Evolutionary conservation across 2,888 invertebrate species (phyloP).

Genomic region (Stenotaenia linearis): DNA sequence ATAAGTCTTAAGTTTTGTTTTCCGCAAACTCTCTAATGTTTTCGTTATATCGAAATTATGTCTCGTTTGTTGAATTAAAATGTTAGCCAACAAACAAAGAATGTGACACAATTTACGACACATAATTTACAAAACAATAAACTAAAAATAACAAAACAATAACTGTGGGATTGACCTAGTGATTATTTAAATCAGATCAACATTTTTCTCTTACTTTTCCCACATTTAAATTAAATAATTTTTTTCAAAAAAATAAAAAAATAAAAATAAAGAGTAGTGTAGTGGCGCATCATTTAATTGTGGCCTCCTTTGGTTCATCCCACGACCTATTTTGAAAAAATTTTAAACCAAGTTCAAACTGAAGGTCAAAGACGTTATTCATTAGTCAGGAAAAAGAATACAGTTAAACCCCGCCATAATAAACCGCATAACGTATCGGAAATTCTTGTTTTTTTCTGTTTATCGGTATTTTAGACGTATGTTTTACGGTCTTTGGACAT

Average conservation of each 20-base stretch:
- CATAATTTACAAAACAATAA: background rate
- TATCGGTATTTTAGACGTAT: no score
- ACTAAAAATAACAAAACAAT: background rate
- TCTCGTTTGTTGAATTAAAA: no score
- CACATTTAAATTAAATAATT: background rate
- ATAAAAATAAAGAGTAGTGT: background rate
- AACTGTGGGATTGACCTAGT: background rate
- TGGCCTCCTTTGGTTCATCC: background rate
- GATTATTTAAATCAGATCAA: background rate
- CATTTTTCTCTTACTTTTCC: background rate
- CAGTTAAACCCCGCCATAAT: no score
- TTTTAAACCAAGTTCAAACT: background rate
- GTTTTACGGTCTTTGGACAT: no score
- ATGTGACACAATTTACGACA: no score
- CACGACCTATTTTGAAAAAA: background rate
- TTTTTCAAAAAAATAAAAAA: background rate
- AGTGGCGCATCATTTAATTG: background rate
- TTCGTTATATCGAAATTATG: no score
- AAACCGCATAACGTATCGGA: no score
- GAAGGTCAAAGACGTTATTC: slow-evolving; percentile 6
- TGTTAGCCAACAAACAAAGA: no score
- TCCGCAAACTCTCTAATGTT: no score
- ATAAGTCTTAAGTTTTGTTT: no score
- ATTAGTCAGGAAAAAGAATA: background rate
- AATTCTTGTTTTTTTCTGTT: no score